A percentile compares a stretch with the other conserved stretches of the same genome.
Conservation (phyloP, 2,113 vertebrate species). For the Triplophysa dalaica region DNA sequence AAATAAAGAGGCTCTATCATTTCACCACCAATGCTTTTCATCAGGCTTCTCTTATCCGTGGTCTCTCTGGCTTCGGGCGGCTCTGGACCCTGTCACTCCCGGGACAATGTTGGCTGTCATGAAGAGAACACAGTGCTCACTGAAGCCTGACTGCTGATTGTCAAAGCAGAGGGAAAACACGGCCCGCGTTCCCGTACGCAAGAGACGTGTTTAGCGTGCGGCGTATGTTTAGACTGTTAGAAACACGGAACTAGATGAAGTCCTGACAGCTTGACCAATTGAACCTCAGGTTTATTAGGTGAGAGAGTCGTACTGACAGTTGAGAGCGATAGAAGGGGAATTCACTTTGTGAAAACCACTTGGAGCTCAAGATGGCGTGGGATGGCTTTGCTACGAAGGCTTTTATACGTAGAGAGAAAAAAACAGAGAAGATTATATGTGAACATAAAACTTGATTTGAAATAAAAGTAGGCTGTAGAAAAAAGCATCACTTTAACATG, state of each 20-base stretch:
- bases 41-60: conserved; percentile 43
- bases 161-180: conserved; percentile 45
- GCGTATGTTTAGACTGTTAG: not conserved
- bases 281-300: not conserved
- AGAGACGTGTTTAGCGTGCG: not conserved
- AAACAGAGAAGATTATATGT: no score
- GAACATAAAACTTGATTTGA: no score
- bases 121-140: conserved; percentile 18
- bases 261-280: not conserved
- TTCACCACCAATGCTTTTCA: conserved; percentile 59
- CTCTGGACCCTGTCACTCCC: conserved; percentile 49
- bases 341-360: not conserved
- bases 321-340: not conserved
- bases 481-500: no score
- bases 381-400: no score
- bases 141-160: conserved; percentile 50
- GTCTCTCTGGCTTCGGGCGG: conserved; percentile 16
- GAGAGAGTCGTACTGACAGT: not conserved
- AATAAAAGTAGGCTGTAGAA: no score
- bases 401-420: not conserved
- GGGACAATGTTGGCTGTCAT: conserved; percentile 54
- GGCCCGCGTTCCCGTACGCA: conserved; percentile 13
- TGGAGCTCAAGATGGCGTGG: not conserved
- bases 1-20: conserved; percentile 56
- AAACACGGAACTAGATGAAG: not conserved